phyloP scores from a whole-genome alignment of 2,113 vertebrate species.

The Bubo blakistoni region DNA sequence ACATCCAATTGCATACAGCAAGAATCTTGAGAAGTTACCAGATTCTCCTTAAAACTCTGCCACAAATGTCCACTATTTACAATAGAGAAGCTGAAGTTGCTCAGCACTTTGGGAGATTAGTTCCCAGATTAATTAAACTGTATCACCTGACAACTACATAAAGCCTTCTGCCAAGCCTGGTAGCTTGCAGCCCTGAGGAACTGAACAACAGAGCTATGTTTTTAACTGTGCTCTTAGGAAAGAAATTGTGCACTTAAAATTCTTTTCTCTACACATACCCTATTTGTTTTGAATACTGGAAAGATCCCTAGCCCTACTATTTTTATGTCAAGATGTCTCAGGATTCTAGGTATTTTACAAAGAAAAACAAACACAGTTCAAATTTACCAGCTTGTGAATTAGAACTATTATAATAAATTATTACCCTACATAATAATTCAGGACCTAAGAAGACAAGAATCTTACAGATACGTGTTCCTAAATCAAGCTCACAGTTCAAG shows the following conservation, averaged over 20 bases:
- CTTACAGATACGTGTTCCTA: background rate
- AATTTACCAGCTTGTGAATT: background rate
- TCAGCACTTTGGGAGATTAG: conserved; percentile 5
- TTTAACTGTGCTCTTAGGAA: background rate
- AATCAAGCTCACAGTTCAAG: background rate
- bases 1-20: background rate
- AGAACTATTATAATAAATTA: background rate
- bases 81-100: background rate
- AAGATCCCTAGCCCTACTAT: background rate
- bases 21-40: background rate
- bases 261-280: background rate
- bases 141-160: background rate
- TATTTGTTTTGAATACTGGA: background rate
- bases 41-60: background rate
- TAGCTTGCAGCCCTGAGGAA: background rate
- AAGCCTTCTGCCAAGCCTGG: background rate
- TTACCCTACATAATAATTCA: background rate
- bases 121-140: background rate
- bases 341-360: background rate
- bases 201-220: background rate
- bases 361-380: background rate
- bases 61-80: background rate
- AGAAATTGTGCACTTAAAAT: background rate
- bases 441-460: background rate
- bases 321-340: background rate